Evolutionary conservation across 2,888 invertebrate species (phyloP), one percentile per base, ranked within the genome.

Genomic region (Clepsis dumicolana): DNA sequence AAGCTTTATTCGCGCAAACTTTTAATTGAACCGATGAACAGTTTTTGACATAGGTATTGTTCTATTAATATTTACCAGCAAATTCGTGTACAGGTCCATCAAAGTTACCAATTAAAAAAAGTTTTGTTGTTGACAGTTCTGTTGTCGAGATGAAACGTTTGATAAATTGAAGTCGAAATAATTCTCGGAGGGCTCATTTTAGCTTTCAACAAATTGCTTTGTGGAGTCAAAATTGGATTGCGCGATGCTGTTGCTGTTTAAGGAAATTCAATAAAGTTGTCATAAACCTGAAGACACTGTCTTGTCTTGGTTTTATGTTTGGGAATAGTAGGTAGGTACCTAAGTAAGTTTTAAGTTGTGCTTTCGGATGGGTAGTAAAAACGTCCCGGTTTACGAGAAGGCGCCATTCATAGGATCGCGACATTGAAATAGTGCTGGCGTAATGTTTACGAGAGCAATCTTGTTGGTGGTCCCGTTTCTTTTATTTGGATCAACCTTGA

Each of bases 1-100:
- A n/a, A 78, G 77, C 77, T 70, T 71, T 73, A 70, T 73, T 73
- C 72, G 73, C 63, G 70, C 71, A 74, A 85, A 87, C 79, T 87
- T 87, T 85, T 87, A 87, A 88, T 87, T 86, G 84, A 82, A 82
- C 80, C 75, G 78, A 80, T 82, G 78, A 80, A 82, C 79, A 75
- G 78, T 80, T 82, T 79, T 77, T 61, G 56, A 32, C 56, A 52
- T 62, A n/a, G n/a, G n/a, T n/a, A 62, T 38, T 57, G 50, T 62
- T 62, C 24, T 38, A 52, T n/a, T 57, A 35, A 35, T 25, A 50
- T 29, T 52, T 38, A 57, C 35, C 35, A 25, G 48, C 18, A 64
- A 56, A 57, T 65, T 59, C 44, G 44, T 24, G 10, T 53, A 44
- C 14, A 21, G 32, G 21, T 62, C 57, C 41, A 44, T 59, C 57